These are phyloP conservation scores for Aspidiotus rigidus DNA, from an alignment of 2,888 invertebrate genomes.

Conservation along the genomic window DNA sequence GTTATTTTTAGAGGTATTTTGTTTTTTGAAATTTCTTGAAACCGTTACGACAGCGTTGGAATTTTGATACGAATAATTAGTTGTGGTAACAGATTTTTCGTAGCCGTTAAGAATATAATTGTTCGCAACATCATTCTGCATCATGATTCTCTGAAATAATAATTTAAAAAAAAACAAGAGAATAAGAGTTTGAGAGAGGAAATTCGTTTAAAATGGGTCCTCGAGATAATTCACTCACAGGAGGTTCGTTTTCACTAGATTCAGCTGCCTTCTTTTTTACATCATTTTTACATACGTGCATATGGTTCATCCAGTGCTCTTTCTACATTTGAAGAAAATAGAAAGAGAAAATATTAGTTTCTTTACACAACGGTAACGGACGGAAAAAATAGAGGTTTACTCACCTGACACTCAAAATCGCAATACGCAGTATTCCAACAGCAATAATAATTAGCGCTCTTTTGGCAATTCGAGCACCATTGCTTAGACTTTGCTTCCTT, in stretches of 20 bases:
- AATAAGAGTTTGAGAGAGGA: not conserved
- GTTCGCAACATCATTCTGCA: constrained; percentile 19
- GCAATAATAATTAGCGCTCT: constrained; percentile 85
- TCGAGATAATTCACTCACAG: constrained; percentile 8
- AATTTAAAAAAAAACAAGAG: not conserved
- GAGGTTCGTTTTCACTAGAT: constrained; percentile 26
- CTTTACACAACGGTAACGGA: too few relatives aligned
- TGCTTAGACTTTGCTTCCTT: constrained; percentile 76
- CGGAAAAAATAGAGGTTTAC: not conserved
- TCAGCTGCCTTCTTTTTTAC: constrained; percentile 25
- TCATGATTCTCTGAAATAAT: constrained; percentile 25
- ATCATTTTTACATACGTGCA: constrained; percentile 29
- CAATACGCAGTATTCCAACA: constrained; percentile 97
- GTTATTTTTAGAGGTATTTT: too few relatives aligned
- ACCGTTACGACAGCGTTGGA: not conserved
- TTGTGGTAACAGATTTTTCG: constrained; percentile 5
- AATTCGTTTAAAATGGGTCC: not conserved
- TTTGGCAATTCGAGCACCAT: constrained; percentile 83
- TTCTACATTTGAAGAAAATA: constrained; percentile 16
- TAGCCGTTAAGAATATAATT: constrained; percentile 19
- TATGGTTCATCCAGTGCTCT: constrained; percentile 26
- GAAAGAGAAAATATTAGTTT: not conserved
- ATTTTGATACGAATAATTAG: constrained; percentile 12
- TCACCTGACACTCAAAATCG: constrained; percentile 69
- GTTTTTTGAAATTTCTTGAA: not conserved